Base-by-base conservation (phyloP, 1,140 invertebrate genomes). In the Nylanderia fulva region DNA sequence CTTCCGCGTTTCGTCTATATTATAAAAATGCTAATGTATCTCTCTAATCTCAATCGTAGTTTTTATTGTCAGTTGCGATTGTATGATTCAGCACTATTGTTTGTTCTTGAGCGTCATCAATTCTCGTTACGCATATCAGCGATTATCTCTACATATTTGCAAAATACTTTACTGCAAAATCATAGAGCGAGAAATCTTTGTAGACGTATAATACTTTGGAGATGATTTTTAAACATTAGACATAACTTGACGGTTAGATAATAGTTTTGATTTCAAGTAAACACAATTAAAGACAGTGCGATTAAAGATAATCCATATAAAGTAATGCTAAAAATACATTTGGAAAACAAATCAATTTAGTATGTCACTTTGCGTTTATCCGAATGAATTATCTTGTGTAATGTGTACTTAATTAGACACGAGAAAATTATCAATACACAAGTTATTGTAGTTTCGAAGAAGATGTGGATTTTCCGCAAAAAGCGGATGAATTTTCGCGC, bases 121-220 rank as follows among this genome's bases (percentile, higher is more conserved):
- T 27, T 18, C 24, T 61, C 42, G 9, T 24, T 42, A 42, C 2
- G 36, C 1, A 1, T 66, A 45, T 42, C 21, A 39, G 29, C 60
- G 60, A 63, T 64, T 42, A 42, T 66, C 64, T 66, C 45, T 48
- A 48, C n/a, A n/a, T 48, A 27, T 79, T 79, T 79, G 63, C n/a
- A 7, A 1, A 39, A 2, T 68, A 15, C 0, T 45, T n/a, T 27
- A 15, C 1, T 9, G 11, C n/a, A 29, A 27, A 45, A 33, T 21
- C 42, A n/a, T 15, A 21, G 2, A 33, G n/a, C n/a, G 29, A 29
- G 13, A 52, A 64, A 36, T 64, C 13, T 4, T 76, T 64, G 36
- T 2, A n/a, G 2, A 33, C 15, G 33, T 21, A 13, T 33, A 33
- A 74, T 77, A 48, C 11, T 8, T 52, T n/a, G n/a, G 18, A 66